Evolutionary conservation across 2,888 invertebrate genomes (phyloP).

Genomic region (Eupsilia transversa): DNA sequence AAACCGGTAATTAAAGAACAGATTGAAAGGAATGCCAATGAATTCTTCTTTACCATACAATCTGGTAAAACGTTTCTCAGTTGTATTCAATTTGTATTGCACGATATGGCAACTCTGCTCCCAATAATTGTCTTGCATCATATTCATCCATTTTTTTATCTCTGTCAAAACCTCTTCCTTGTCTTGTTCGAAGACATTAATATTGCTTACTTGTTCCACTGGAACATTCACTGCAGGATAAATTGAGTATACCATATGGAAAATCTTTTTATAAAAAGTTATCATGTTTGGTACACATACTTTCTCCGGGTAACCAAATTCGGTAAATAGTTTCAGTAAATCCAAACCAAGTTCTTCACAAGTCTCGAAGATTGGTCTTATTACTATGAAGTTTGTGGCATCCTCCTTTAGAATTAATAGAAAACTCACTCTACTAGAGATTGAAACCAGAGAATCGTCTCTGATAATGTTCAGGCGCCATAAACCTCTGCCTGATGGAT

Average conservation of each 20-base stretch:
- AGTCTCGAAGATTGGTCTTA: slow-evolving; percentile 33
- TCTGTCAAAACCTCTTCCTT: slow-evolving; percentile 24
- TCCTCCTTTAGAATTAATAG: slow-evolving; percentile 45
- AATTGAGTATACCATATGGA: slow-evolving; percentile 1
- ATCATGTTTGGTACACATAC: slow-evolving; percentile 28
- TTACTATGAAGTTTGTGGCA: slow-evolving; percentile 39
- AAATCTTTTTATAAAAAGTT: not conserved
- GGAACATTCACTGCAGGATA: not conserved
- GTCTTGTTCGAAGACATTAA: slow-evolving; percentile 32
- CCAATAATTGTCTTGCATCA: slow-evolving; percentile 20
- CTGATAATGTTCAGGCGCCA: slow-evolving; percentile 47
- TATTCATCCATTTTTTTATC: slow-evolving; percentile 20
- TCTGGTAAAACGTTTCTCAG: slow-evolving; percentile 16
- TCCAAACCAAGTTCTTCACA: slow-evolving; percentile 38
- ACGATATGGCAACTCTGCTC: slow-evolving; percentile 52
- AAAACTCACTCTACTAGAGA: not conserved
- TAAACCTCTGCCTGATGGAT: slow-evolving; percentile 6
- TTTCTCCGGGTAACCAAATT: slow-evolving; percentile 52
- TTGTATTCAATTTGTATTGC: slow-evolving; percentile 56
- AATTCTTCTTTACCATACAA: not conserved
- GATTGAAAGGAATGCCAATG: slow-evolving; percentile 40
- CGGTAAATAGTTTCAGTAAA: slow-evolving; percentile 37
- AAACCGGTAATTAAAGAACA: slow-evolving; percentile 31
- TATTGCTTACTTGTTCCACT: not conserved
- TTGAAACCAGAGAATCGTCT: not conserved